Evolutionary conservation across 2,797 vertebrate genomes (phyloP).

Genomic region (Sebastes melanostomus): DNA sequence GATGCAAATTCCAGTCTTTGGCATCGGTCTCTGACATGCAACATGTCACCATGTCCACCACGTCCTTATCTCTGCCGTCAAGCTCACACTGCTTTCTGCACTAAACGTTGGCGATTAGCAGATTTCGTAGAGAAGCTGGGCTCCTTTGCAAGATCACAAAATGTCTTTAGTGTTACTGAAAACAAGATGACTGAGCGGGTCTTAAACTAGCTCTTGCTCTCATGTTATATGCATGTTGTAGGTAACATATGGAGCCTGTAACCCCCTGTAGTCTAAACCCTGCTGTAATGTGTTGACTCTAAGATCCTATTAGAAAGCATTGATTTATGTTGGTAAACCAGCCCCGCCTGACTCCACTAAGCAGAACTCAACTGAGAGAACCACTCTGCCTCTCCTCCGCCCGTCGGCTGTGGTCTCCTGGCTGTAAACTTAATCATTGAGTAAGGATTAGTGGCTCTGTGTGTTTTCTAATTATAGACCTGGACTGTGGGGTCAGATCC

Average conservation of each 20-base stretch:
- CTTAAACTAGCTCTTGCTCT: neutral
- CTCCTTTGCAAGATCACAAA: no score
- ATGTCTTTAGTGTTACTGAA: no score
- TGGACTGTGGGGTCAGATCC: constrained; percentile 53
- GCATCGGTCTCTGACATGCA: no score
- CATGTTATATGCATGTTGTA: no score
- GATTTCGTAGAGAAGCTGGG: no score
- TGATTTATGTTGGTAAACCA: constrained; percentile 21
- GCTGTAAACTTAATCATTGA: constrained; percentile 74
- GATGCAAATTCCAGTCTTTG: no score
- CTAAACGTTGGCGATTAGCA: no score
- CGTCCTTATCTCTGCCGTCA: no score
- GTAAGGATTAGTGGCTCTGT: constrained; percentile 75
- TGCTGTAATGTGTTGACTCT: neutral
- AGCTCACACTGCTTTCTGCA: no score
- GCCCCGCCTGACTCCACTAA: constrained; percentile 14
- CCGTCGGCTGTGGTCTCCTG: constrained; percentile 50
- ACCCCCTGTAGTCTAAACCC: no score
- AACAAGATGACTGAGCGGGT: neutral
- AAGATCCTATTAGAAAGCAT: constrained; percentile 30
- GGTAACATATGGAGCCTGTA: no score
- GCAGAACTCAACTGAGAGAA: constrained; percentile 20
- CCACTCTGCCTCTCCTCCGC: constrained; percentile 25
- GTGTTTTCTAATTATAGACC: constrained; percentile 82
- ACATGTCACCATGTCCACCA: no score